Evolutionary conservation across 2,113 vertebrate genomes (phyloP).

Genomic region (Rana temporaria): DNA sequence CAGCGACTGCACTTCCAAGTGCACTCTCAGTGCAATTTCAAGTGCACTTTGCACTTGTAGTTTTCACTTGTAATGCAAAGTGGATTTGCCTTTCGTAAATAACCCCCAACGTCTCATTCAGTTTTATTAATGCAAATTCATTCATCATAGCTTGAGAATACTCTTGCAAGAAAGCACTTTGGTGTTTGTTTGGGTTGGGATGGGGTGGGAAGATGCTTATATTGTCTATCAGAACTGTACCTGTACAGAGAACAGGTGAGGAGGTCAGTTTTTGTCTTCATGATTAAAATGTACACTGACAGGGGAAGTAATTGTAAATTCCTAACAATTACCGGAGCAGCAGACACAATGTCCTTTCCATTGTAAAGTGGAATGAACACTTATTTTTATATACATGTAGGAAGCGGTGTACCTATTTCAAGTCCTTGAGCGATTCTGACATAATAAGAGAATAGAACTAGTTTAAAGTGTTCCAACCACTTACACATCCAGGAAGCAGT

Average conservation of each 20-base stretch:
- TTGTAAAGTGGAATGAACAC: slow-evolving; percentile 50
- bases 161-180: slow-evolving; percentile 15
- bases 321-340: slow-evolving; percentile 38
- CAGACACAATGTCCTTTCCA: slow-evolving; percentile 47
- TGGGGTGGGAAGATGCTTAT: slow-evolving; percentile 15
- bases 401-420: background rate
- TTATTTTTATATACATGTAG: slow-evolving; percentile 44
- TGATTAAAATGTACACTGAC: slow-evolving; percentile 56
- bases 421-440: slow-evolving; percentile 13
- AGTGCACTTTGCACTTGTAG: too few species aligned
- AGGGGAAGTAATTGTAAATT: slow-evolving; percentile 55
- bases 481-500: too few species aligned
- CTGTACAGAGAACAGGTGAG: slow-evolving; percentile 14
- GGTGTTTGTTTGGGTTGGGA: slow-evolving; percentile 20
- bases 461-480: background rate
- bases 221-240: background rate
- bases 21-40: too few species aligned
- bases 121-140: background rate
- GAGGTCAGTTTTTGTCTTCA: slow-evolving; percentile 48
- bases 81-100: too few species aligned
- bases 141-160: slow-evolving; percentile 13
- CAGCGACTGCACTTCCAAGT: too few species aligned
- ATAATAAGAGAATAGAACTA: slow-evolving; percentile 1
- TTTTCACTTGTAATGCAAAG: too few species aligned
- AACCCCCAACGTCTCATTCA: too few species aligned